Conservation (phyloP, 2,888 invertebrate genomes). For the Nomada fabriciana region DNA sequence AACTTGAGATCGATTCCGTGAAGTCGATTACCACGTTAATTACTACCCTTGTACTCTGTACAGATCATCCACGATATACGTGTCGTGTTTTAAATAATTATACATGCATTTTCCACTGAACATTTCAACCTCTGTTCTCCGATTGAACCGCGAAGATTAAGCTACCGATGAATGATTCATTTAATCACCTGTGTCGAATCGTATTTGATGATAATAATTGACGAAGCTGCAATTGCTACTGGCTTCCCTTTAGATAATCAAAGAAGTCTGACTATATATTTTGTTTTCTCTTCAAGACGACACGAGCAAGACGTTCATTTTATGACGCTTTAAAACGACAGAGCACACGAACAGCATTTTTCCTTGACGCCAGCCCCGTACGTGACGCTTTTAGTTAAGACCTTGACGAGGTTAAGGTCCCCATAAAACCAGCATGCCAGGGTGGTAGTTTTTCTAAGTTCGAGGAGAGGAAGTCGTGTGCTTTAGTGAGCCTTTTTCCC, state of each 20-base stretch:
- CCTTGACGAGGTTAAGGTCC: slow-evolving; percentile 58
- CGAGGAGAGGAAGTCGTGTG: slow-evolving; percentile 18
- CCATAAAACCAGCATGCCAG: slow-evolving; percentile 44
- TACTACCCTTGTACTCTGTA: not conserved
- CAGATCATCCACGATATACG: too few species aligned
- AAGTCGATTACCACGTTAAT: slow-evolving; percentile 17
- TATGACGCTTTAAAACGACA: slow-evolving; percentile 1
- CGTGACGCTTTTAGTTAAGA: slow-evolving; percentile 66
- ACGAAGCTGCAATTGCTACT: not conserved
- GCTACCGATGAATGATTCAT: too few species aligned
- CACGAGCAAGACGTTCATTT: slow-evolving; percentile 18
- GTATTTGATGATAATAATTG: not conserved
- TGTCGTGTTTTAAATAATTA: too few species aligned
- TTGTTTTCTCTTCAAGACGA: not conserved
- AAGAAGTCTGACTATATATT: not conserved
- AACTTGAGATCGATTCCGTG: slow-evolving; percentile 24
- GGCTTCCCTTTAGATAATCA: not conserved
- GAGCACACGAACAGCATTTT: slow-evolving; percentile 41
- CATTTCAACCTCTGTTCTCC: not conserved
- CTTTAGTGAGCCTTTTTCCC: slow-evolving; percentile 13
- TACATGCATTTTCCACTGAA: too few species aligned
- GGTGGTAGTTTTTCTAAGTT: slow-evolving; percentile 17
- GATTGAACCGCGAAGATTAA: not conserved
- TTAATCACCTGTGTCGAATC: too few species aligned
- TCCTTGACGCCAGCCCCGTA: slow-evolving; percentile 13